These are phyloP conservation scores for Tympanoctomys barrerae DNA, from an alignment of 2,797 vertebrate species.

Conservation along the genomic window DNA sequence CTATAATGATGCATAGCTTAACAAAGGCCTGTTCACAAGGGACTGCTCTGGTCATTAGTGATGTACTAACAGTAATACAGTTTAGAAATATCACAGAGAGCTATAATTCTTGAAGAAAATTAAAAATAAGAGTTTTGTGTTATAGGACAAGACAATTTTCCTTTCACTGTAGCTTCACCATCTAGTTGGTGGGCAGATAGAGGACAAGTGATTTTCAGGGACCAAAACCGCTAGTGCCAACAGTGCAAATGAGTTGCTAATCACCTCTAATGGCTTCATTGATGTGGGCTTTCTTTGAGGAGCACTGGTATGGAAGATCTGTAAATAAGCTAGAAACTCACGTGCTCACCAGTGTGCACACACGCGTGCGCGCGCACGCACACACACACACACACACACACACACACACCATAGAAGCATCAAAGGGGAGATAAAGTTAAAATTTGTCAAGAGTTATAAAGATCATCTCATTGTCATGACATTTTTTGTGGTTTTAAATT, in stretches of 20 bases:
- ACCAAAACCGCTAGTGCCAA: neutral
- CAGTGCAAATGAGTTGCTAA: neutral
- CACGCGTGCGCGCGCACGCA: neutral
- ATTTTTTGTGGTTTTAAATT: constrained; percentile 47
- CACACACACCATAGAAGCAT: too few relatives aligned
- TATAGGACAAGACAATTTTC: neutral
- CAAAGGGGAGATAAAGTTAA: neutral
- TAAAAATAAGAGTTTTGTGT: constrained; percentile 8
- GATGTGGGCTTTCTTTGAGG: neutral
- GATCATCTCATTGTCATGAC: neutral
- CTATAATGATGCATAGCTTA: neutral
- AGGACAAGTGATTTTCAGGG: neutral
- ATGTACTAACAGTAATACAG: neutral
- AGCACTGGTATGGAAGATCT: neutral
- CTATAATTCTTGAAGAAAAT: constrained; percentile 44
- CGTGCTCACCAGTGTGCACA: neutral
- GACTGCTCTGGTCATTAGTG: neutral
- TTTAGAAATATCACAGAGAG: neutral
- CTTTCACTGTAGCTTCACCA: neutral
- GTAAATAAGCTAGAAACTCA: neutral
- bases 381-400: neutral
- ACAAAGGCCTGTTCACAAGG: constrained; percentile 50
- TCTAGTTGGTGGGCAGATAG: neutral
- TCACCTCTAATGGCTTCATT: neutral
- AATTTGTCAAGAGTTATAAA: neutral